Conservation (phyloP, 2,888 invertebrate species). For the Drosophila limbata region DNA sequence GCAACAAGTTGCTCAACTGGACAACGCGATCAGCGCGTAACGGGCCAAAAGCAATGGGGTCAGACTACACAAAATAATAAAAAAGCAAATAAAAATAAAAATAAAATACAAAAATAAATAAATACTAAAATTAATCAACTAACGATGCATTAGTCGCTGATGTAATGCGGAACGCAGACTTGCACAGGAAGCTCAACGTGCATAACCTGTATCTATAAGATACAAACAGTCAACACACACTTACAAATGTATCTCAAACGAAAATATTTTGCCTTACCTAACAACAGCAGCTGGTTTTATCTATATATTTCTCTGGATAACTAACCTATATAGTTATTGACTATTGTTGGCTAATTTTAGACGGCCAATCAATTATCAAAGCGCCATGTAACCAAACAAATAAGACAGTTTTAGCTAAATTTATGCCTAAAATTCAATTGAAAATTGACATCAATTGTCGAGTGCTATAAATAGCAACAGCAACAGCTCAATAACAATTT, state of each 20-base stretch:
- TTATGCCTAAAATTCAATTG: constrained; percentile 37
- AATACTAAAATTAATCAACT: constrained; percentile 37
- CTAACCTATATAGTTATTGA: constrained; percentile 25
- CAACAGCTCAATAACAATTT: constrained; percentile 15
- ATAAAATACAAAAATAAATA: neutral
- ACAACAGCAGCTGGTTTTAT: constrained; percentile 2
- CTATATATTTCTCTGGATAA: constrained; percentile 11
- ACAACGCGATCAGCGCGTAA: constrained; percentile 36
- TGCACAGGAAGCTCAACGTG: constrained; percentile 39
- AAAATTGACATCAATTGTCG: constrained; percentile 23
- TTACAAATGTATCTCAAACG: constrained; percentile 7
- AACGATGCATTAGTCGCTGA: constrained; percentile 62
- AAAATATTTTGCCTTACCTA: constrained; percentile 20
- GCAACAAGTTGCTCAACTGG: constrained; percentile 74
- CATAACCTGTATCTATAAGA: constrained; percentile 32
- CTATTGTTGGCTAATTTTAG: constrained; percentile 30
- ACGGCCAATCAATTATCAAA: constrained; percentile 5
- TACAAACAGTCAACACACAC: constrained; percentile 7
- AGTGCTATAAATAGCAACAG: constrained; percentile 33
- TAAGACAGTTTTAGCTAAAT: constrained; percentile 28
- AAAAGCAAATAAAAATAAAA: neutral
- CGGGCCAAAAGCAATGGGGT: constrained; percentile 70
- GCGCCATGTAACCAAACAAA: constrained; percentile 19
- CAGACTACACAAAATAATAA: constrained; percentile 33
- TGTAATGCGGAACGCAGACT: constrained; percentile 51